These are phyloP conservation scores for Morpho achilles DNA, from an alignment of 2,888 invertebrate species.

Conservation along the genomic window DNA sequence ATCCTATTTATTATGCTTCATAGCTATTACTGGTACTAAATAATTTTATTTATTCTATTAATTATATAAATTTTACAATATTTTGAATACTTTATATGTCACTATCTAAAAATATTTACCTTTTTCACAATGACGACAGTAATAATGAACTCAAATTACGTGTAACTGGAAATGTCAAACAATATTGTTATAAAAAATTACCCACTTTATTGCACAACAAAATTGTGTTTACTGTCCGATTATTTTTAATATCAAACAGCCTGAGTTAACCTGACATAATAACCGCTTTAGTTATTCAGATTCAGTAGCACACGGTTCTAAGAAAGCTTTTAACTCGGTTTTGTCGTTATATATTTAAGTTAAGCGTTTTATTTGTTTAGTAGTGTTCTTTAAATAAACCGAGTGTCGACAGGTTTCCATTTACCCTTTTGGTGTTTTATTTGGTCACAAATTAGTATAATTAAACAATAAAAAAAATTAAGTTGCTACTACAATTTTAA, in stretches of 20 bases:
- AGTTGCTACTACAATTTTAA: neutral
- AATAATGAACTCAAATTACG: no score
- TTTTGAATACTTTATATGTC: no score
- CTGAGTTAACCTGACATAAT: conserved; percentile 4
- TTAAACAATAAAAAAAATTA: no score
- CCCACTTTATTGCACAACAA: neutral
- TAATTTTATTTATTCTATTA: no score
- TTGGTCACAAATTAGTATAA: no score
- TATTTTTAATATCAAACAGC: conserved; percentile 3
- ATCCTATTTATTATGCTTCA: no score
- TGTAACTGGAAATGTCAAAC: neutral
- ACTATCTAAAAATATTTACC: no score
- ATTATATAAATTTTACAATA: no score
- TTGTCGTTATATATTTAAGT: conserved; percentile 23
- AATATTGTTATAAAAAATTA: neutral
- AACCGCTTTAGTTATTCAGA: conserved; percentile 11
- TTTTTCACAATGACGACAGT: no score
- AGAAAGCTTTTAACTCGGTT: conserved; percentile 21
- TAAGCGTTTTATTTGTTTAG: conserved; percentile 13
- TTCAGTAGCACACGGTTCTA: conserved; percentile 12
- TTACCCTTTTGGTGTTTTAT: no score
- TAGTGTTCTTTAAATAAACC: conserved; percentile 9
- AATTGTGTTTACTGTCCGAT: neutral
- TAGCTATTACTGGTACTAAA: no score
- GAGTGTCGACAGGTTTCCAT: conserved; percentile 2